These are phyloP conservation scores for Geodia barretti DNA, from an alignment of 37 sponge, comb jelly and placozoan species.

Conservation along the genomic window DNA sequence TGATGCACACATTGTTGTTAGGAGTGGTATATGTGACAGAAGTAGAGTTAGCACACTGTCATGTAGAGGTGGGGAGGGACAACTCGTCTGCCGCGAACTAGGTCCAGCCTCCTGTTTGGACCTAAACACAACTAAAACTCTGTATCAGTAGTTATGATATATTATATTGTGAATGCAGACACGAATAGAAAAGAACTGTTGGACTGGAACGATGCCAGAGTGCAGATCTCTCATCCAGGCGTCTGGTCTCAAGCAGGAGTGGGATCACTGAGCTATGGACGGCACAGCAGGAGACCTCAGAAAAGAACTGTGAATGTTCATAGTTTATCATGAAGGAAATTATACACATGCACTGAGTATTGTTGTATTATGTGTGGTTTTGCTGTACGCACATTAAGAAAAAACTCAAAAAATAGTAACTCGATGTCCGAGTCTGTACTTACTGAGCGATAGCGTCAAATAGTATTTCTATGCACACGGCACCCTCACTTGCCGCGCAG, in stretches of 20 bases:
- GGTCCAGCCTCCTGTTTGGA: slow-evolving; percentile 71
- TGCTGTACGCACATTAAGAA: too few relatives aligned
- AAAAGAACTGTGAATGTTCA: not conserved
- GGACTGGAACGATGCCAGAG: slow-evolving; percentile 58
- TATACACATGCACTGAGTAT: too few relatives aligned
- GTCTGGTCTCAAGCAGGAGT: slow-evolving; percentile 68
- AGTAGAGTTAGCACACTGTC: slow-evolving; percentile 61
- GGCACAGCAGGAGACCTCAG: not conserved
- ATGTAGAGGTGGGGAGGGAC: slow-evolving; percentile 75
- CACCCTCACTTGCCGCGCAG: too few relatives aligned
- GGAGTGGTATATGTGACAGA: slow-evolving; percentile 59
- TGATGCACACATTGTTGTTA: too few relatives aligned
- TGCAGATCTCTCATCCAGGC: slow-evolving; percentile 48
- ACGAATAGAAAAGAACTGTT: too few relatives aligned
- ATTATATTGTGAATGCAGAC: slow-evolving; percentile 28
- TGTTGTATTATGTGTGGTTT: too few relatives aligned
- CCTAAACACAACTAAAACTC: not conserved
- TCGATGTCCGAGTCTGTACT: too few relatives aligned
- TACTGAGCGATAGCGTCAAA: too few relatives aligned
- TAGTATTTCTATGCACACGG: too few relatives aligned
- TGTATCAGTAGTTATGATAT: too few relatives aligned
- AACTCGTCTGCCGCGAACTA: slow-evolving; percentile 81
- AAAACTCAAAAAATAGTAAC: too few relatives aligned
- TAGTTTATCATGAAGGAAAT: too few relatives aligned
- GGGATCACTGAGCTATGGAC: slow-evolving; percentile 49